Base-by-base conservation (phyloP, 2,888 invertebrate species). In the Harpalus rubripes region DNA sequence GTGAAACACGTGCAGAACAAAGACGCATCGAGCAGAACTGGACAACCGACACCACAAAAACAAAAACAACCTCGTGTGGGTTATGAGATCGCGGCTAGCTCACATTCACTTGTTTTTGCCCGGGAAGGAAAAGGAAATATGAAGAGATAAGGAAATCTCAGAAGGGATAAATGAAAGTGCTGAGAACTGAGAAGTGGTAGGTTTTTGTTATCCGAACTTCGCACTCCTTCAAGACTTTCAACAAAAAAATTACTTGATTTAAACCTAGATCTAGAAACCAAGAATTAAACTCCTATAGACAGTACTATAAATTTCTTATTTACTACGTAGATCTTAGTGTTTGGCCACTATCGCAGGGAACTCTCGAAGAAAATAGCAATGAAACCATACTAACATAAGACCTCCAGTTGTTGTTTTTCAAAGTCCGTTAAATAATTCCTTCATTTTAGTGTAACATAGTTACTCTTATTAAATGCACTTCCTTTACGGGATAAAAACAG, bases 61-160 rank as follows among this genome's bases (percentile, higher is more conserved):
- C 68, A 68, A 68, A 68, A 68, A 68, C 68, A 68, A 68, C 8
- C 32, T 68, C 32, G 32, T 68, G 68, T 39, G 68, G 32, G 68
- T 68, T 68, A 68, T 68, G 68, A 68, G 68, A 68, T 68, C 68
- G 68, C 68, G 32, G 68, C 32, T 18, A 22, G 63, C 22, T 63
- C 26, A 68, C 68, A 68, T 68, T 68, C 68, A 68, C 26, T 68
- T 68, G 68, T 68, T 68, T 68, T 68, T 68, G 68, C 26, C 26
- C 63, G 68, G 32, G n/a, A 15, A 39, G 68, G n/a, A 68, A 63
- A 68, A 68, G 68, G 68, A 68, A 68, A 68, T 68, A 68, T 68
- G 68, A 68, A 68, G 68, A 68, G 68, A 68, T 68, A 68, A 68
- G 68, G 68, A 68, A 68, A 68, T 68, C 68, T 68, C 44, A 12